phyloP scores from a whole-genome alignment of 2,888 invertebrate species.

The Colletes collaris region DNA sequence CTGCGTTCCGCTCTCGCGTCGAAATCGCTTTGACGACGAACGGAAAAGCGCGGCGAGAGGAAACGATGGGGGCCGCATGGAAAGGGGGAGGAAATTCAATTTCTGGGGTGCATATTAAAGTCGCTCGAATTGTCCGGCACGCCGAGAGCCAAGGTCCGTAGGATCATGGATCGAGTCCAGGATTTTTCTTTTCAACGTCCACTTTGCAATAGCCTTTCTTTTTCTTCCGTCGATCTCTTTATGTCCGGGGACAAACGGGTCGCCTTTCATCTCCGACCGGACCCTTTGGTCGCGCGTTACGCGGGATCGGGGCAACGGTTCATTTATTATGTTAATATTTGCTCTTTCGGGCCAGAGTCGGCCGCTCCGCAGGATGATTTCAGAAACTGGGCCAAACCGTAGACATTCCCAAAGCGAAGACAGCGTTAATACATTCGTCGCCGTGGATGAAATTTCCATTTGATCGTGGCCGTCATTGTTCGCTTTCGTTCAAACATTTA shows the following conservation, averaged over 20 bases:
- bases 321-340: conserved; percentile 29
- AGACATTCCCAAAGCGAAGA: no score
- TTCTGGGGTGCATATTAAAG: conserved; percentile 77
- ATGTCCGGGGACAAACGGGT: conserved; percentile 36
- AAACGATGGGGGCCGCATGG: background rate
- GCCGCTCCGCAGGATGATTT: no score
- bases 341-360: no score
- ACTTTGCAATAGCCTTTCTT: conserved; percentile 40
- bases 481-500: no score
- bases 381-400: no score
- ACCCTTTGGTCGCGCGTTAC: conserved; percentile 36
- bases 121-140: conserved; percentile 63
- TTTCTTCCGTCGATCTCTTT: conserved; percentile 42
- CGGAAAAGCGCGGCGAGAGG: background rate
- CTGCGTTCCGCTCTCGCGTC: conserved; percentile 62
- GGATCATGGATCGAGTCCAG: conserved; percentile 43
- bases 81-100: conserved; percentile 69
- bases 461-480: no score
- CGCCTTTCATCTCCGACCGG: conserved; percentile 52
- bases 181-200: conserved; percentile 53
- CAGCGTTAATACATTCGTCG: no score
- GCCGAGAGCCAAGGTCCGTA: conserved; percentile 38
- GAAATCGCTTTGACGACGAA: conserved; percentile 51
- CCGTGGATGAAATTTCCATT: no score
- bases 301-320: conserved; percentile 7